Percentiles rank a stretch among this genome's conserved stretches.
These are phyloP conservation scores for Ganaspis brasiliensis DNA, from an alignment of 2,888 invertebrate species.

Conservation along the genomic window DNA sequence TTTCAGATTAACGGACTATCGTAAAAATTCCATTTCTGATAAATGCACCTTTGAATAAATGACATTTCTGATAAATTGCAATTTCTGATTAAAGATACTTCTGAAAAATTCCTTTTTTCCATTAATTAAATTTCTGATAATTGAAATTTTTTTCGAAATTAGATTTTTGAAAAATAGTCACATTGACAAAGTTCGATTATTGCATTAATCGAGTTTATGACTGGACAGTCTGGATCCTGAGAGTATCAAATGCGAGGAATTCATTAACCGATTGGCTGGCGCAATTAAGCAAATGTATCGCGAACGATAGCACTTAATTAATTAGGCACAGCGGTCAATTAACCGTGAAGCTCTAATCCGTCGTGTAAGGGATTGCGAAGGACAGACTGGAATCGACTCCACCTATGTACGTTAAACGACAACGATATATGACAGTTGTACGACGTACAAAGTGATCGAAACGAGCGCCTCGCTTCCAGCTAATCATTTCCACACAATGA, in stretches of 20 bases:
- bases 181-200: too few relatives aligned
- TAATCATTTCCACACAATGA: constrained; percentile 40
- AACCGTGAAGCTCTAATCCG: constrained; percentile 62
- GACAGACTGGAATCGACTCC: constrained; percentile 9
- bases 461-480: constrained; percentile 13
- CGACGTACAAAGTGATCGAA: constrained; percentile 37
- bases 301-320: constrained; percentile 70
- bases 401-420: neutral
- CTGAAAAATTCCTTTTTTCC: too few relatives aligned
- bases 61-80: too few relatives aligned
- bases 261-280: constrained; percentile 53
- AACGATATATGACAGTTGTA: constrained; percentile 22
- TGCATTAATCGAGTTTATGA: too few relatives aligned
- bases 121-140: too few relatives aligned
- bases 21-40: too few relatives aligned
- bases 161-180: too few relatives aligned
- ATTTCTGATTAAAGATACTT: too few relatives aligned
- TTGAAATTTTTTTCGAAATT: too few relatives aligned
- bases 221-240: too few relatives aligned
- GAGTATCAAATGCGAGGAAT: constrained; percentile 42
- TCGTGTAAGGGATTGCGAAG: constrained; percentile 24
- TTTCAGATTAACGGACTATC: too few relatives aligned
- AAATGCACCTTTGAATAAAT: too few relatives aligned
- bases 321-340: constrained; percentile 72
- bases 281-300: constrained; percentile 73